Evolutionary conservation across 2,113 vertebrate genomes (phyloP).

Genomic region (Sceloporus tristichus): DNA sequence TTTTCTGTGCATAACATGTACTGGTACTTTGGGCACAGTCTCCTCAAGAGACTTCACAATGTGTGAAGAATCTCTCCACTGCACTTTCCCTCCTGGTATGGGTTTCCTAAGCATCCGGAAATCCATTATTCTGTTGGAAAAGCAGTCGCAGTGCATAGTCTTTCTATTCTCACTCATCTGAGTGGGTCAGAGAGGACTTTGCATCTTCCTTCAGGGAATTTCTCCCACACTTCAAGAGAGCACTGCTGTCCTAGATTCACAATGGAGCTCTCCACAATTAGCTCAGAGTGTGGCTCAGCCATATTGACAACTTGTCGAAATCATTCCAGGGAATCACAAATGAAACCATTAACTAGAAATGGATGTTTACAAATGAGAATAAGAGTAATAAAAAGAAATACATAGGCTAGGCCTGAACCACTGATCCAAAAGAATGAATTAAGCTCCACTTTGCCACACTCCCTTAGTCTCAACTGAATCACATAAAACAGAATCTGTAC

Average conservation of each 20-base stretch:
- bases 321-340: neutral
- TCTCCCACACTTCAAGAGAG: neutral
- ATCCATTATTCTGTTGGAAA: no score
- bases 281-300: neutral
- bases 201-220: no score
- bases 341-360: neutral
- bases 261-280: neutral
- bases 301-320: conserved; percentile 4
- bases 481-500: no score
- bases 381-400: no score
- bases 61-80: no score
- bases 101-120: no score
- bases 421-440: neutral
- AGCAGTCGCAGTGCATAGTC: neutral
- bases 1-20: no score
- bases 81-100: no score
- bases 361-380: no score
- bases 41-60: no score
- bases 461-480: no score
- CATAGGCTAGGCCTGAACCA: neutral
- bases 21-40: no score
- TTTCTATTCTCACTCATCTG: neutral
- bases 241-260: neutral
- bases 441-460: neutral
- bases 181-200: neutral